These are phyloP conservation scores for Lottia gigantea DNA, from an alignment of 2,888 invertebrate species.

Conservation along the genomic window DNA sequence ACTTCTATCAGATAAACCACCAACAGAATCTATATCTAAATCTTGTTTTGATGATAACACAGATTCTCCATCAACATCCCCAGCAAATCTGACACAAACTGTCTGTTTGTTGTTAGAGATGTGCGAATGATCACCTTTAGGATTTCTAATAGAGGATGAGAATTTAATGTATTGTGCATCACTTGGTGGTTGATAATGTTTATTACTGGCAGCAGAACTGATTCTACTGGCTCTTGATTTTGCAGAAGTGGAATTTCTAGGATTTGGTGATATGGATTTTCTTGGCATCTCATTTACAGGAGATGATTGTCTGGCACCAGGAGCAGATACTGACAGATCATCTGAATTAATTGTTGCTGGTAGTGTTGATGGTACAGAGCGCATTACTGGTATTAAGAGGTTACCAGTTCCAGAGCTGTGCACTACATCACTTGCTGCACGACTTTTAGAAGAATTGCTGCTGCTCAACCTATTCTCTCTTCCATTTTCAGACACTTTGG, in stretches of 20 bases:
- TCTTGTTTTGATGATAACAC: no score
- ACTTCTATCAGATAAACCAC: background rate
- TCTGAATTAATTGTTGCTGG: no score
- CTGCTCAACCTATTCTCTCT: constrained; percentile 16
- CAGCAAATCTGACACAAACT: background rate
- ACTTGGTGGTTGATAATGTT: constrained; percentile 20
- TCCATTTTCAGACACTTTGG: background rate
- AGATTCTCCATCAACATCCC: no score
- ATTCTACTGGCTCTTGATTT: no score
- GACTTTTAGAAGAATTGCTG: constrained; percentile 17
- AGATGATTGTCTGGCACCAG: no score
- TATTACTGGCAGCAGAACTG: no score
- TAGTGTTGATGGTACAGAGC: no score
- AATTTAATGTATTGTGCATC: constrained; percentile 58
- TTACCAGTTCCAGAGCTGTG: constrained; percentile 15
- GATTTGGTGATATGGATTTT: no score
- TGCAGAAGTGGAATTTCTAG: no score
- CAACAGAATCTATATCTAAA: constrained; percentile 12
- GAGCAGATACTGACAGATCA: no score
- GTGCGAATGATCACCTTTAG: constrained; percentile 16
- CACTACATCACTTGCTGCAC: constrained; percentile 11
- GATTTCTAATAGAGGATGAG: constrained; percentile 49
- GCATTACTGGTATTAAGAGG: background rate
- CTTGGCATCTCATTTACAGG: no score
- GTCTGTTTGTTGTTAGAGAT: background rate